Base-by-base conservation (phyloP, 2,888 invertebrate species). In the Campaea margaritaria region DNA sequence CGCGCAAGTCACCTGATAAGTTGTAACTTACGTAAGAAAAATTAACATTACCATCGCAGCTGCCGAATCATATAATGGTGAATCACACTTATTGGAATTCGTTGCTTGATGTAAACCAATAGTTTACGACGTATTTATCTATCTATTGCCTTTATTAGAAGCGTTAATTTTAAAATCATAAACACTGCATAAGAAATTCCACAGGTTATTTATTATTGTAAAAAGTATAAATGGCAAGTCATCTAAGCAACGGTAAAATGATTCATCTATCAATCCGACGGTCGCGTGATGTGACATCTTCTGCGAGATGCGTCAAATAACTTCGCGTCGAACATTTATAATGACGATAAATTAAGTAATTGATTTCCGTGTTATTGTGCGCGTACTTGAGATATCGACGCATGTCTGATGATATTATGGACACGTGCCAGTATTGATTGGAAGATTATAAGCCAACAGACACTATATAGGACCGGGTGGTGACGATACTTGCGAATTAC, bases 181-280 rank as follows among this genome's bases (percentile, higher is more conserved):
- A 63, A 67, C 42, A 68, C 58, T 50, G 57, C 61, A 64, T 64
- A 71, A 58, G 64, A 75, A 70, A 72, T 72, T 67, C 69, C 65
- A 69, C 73, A 71, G 61, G 69, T 76, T 71, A 78, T 73, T 74
- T 74, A 75, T 69, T 67, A 67, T 63, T 67, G 61, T 69, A 67
- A 68, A 68, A 67, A 73, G 67, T 65, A 58, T 72, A 80, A 84
- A 77, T 79, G 75, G 82, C 86, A 81, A 87, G 86, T 86, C 86
- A 87, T 80, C 79, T 77, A 76, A 54, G 68, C 75, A 83, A 80
- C 80, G 78, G 76, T 72, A 76, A 75, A 62, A 75, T 73, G 75
- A 75, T 76, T 75, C 81, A 87, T 87, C 81, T 77, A 83, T 87
- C 86, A 86, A 81, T 74, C 21, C 68, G 64, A 64, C 58, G 63